Base-by-base conservation (phyloP, 2,113 vertebrate species). In the Rhegmatorhina hoffmannsi region DNA sequence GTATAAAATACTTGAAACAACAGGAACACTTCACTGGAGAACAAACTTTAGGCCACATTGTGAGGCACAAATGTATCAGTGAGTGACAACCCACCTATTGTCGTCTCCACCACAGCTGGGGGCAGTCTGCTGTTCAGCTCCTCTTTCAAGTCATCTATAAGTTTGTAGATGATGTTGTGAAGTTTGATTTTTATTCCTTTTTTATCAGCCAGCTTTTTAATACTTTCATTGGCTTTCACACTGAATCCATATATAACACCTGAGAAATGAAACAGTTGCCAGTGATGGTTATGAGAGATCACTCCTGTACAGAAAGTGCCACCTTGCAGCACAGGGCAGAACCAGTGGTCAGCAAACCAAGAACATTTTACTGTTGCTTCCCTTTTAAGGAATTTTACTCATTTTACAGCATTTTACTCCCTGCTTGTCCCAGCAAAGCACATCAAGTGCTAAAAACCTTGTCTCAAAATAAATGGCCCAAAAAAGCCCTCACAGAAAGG, bases 221-320 rank as follows among this genome's bases (percentile, higher is more conserved):
- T 73, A 7, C 87, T 56, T 88, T 96, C 98, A 89, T 91, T 98
- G 69, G 97, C 98, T 34, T 92, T 95, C 63, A 99, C 99, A 25
- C 98, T 98, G 94, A 99, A 99, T 50, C 99, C 99, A 79, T 99
- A 99, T 52, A 99, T 96, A 29, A 98, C 96, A 75, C 99, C 99
- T 99, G 96, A 15, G 6, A 95, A 95, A 87, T 12, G 67, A 25
- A 82, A 62, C 44, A 64, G 10, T 26, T 4, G 14, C 77, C 53
- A 68, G 25, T 23, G 66, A 68, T 80, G 70, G 82, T 74, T 87
- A 21, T 3, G 63, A 25, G 43, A 53, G 53, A 26, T 44, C 6
- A 16, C 28, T 87, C 59, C 84, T 31, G 81, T 85, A 43, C 17
- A 91, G 16, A 33, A 79, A 81, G n/a, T 29, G 31, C 69, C 94